Base-by-base conservation (phyloP, 1,140 invertebrate species). In the Proales similis region DNA sequence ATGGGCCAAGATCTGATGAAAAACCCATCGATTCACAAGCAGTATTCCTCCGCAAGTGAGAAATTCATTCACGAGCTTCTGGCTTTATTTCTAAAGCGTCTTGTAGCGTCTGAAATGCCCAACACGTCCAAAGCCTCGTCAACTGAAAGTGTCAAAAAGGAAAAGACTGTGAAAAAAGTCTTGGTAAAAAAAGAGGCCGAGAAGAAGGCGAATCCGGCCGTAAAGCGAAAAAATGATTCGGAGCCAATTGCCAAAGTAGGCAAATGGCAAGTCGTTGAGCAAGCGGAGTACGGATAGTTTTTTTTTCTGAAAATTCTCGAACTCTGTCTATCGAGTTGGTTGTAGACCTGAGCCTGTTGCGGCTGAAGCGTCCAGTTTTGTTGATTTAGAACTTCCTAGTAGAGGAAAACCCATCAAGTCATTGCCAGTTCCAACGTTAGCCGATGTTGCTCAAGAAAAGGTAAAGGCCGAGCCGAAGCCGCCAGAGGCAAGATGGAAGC, bases 1-100 rank as follows among this genome's bases (percentile, higher is more conserved):
- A 57, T 57, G 51, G 17, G 30, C 29, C 39, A 12, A 42, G 51
- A 57, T 27, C 11, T 57, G 12, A 12, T n/a, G 17, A 42, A 12
- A 42, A 39, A 57, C 45, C 51, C 51, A 14, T 42, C 12, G 30
- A 20, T 57, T 6, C 17, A 42, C 39, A 57, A 57, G 17, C 51
- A 57, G 32, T 57, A 57, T 20, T 36, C 36, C 9, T 22, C 38
- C 2, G 36, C 36, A 26, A 22, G 33, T 42, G 30, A 7, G 14
- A 51, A 14, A 0, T 17, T 36, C 11, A 36, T 4, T 53, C 14
- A n/a, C 12, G 14, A 7, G 12, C 12, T 19, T 20, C 14, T 11
- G 22, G 30, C 19, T 24, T 48, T 6, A 29, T 17, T 32, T 14
- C 22, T 12, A 27, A 27, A 38, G 9, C 14, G 33, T n/a, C 33